These are phyloP conservation scores for Pyxicephalus adspersus DNA, from an alignment of 2,113 vertebrate species.

Conservation along the genomic window DNA sequence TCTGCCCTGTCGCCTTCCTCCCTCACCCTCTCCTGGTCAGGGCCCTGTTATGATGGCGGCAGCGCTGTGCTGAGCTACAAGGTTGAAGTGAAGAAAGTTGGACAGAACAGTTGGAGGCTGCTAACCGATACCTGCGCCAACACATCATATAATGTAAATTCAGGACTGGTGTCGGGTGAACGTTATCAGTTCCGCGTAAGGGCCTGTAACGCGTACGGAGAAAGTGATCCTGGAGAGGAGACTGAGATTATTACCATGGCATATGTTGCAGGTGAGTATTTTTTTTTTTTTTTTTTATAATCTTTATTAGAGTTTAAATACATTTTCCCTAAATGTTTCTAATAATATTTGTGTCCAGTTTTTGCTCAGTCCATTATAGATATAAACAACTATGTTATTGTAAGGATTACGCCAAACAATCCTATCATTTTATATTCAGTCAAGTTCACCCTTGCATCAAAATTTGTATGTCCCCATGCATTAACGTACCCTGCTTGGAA, in stretches of 20 bases:
- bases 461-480: too few species aligned
- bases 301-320: neutral
- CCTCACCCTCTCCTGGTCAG: slow-evolving; percentile 77
- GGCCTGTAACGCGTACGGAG: slow-evolving; percentile 71
- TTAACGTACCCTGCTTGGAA: too few species aligned
- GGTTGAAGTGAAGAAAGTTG: slow-evolving; percentile 65
- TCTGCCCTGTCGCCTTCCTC: slow-evolving; percentile 69
- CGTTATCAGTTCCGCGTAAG: slow-evolving; percentile 74
- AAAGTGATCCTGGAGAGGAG: slow-evolving; percentile 72
- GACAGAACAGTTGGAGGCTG: slow-evolving; percentile 66
- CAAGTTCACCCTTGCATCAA: too few species aligned
- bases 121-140: slow-evolving; percentile 66
- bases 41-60: slow-evolving; percentile 77
- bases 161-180: slow-evolving; percentile 67
- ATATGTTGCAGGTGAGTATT: slow-evolving; percentile 60
- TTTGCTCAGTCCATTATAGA: too few species aligned
- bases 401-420: too few species aligned
- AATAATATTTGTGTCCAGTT: too few species aligned
- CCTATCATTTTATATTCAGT: too few species aligned
- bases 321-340: too few species aligned
- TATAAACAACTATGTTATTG: too few species aligned
- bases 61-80: slow-evolving; percentile 73
- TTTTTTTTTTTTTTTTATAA: neutral
- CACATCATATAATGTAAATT: slow-evolving; percentile 69
- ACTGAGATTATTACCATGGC: slow-evolving; percentile 69